Conservation (phyloP, 2,797 vertebrate genomes). For the Bryconaethiops microstoma region DNA sequence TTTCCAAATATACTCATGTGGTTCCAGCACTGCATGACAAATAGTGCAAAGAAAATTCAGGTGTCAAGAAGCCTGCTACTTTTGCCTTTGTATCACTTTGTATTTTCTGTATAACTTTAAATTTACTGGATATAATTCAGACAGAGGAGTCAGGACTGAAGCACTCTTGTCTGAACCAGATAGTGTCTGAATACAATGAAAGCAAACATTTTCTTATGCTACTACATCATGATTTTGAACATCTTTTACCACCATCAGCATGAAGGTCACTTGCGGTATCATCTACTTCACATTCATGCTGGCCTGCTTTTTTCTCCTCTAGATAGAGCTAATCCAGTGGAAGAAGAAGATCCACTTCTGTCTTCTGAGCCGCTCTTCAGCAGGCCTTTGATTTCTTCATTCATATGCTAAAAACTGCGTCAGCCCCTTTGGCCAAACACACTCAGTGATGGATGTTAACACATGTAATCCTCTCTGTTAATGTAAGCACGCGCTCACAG, state of each 20-base stretch:
- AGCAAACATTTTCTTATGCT: background rate
- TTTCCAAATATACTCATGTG: too few species aligned
- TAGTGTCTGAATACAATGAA: background rate
- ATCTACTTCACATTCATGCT: background rate
- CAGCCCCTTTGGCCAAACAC: constrained; percentile 73
- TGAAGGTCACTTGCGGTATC: constrained; percentile 1
- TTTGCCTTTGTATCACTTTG: too few species aligned
- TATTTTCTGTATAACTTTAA: too few species aligned
- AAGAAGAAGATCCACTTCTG: background rate
- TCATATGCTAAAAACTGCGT: constrained; percentile 78
- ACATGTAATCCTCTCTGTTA: constrained; percentile 82
- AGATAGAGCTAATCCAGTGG: background rate
- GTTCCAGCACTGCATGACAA: too few species aligned
- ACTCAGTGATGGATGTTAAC: constrained; percentile 78
- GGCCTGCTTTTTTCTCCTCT: background rate
- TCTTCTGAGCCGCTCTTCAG: constrained; percentile 63
- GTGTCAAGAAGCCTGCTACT: too few species aligned
- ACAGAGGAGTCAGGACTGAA: background rate
- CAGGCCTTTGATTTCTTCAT: constrained; percentile 70
- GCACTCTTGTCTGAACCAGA: background rate
- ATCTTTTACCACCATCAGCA: background rate
- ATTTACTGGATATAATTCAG: too few species aligned
- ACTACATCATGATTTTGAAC: background rate
- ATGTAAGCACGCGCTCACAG: constrained; percentile 67
- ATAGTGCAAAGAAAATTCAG: too few species aligned